Percentiles rank a stretch among this genome's conserved stretches.
phyloP scores from a whole-genome alignment of 1,140 invertebrate genomes.

The Frieseomelitta varia region DNA sequence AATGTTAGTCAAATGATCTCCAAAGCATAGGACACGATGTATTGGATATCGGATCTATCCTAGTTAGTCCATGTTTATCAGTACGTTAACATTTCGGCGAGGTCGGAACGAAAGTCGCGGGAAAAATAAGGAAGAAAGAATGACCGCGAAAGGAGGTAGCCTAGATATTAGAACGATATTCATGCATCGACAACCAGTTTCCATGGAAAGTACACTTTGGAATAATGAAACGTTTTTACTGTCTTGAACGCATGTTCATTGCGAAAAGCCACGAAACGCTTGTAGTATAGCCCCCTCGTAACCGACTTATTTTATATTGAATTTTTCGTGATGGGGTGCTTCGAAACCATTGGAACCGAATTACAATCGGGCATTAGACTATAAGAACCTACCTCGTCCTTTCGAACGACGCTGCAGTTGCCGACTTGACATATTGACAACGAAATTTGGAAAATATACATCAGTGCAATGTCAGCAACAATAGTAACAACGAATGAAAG shows the following conservation, averaged over 20 bases:
- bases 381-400: too few relatives aligned
- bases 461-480: too few relatives aligned
- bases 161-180: constrained; percentile 42
- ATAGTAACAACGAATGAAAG: too few relatives aligned
- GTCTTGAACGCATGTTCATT: neutral
- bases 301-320: neutral
- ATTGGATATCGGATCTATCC: too few relatives aligned
- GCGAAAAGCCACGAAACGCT: constrained; percentile 7
- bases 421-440: too few relatives aligned
- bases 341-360: too few relatives aligned
- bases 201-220: constrained; percentile 40
- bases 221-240: constrained; percentile 38
- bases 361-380: too few relatives aligned
- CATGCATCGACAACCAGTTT: constrained; percentile 52
- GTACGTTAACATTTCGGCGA: neutral
- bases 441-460: too few relatives aligned
- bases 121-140: constrained; percentile 32
- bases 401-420: too few relatives aligned
- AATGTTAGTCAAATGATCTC: too few relatives aligned
- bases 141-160: constrained; percentile 32
- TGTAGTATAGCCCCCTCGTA: too few relatives aligned
- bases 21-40: too few relatives aligned
- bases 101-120: constrained; percentile 40
- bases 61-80: neutral
- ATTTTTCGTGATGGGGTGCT: neutral